phyloP scores from a whole-genome alignment of 92 coral and sea anemone genomes.

The Palythoa grandiflora region DNA sequence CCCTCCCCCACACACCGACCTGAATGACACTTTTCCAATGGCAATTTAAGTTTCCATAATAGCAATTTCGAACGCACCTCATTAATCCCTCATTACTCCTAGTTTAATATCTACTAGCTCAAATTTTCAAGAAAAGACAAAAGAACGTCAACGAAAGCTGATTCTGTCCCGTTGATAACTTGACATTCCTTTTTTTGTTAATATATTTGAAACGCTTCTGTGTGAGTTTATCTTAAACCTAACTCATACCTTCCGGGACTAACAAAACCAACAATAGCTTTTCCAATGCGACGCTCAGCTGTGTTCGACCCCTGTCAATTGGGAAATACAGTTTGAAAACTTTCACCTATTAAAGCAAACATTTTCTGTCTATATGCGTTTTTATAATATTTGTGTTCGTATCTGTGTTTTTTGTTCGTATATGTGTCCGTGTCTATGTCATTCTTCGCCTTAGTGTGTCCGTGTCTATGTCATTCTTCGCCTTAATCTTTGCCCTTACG shows the following conservation, averaged over 20 bases:
- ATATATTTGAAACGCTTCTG: no score
- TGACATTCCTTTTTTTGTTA: no score
- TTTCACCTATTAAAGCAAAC: neutral
- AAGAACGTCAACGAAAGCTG: neutral
- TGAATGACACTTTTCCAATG: no score
- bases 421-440: neutral
- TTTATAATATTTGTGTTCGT: neutral
- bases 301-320: conserved; percentile 80
- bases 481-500: no score
- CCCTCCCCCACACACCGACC: no score
- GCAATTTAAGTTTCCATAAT: no score
- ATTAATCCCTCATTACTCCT: no score
- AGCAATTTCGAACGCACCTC: no score
- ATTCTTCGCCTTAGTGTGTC: neutral
- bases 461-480: neutral
- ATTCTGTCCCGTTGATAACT: no score
- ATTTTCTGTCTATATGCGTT: neutral
- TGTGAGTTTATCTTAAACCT: neutral
- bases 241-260: conserved; percentile 77
- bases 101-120: no score
- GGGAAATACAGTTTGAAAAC: neutral
- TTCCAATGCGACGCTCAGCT: conserved; percentile 86
- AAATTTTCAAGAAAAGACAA: neutral
- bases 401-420: neutral
- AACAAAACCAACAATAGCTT: conserved; percentile 74